These are phyloP conservation scores for Polyploca ridens DNA, from an alignment of 2,888 invertebrate genomes.

Conservation along the genomic window DNA sequence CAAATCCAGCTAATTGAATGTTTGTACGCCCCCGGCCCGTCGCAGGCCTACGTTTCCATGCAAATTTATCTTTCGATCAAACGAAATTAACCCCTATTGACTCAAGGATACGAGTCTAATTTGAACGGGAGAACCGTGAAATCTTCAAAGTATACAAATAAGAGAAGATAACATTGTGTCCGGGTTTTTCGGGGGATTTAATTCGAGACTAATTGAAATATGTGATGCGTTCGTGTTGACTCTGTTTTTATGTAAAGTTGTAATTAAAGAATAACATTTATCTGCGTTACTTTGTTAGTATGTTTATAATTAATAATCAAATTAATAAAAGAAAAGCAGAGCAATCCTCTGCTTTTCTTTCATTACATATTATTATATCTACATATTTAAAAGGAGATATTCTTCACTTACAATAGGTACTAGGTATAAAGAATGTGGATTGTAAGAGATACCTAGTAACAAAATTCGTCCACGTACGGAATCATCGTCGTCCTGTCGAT, in stretches of 20 bases:
- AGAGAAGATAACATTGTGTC: constrained; percentile 6
- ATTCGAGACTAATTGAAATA: constrained; percentile 10
- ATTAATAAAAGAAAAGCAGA: not conserved
- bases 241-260: not conserved
- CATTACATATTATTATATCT: too few relatives aligned
- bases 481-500: not conserved
- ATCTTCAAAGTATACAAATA: constrained; percentile 9
- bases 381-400: too few relatives aligned
- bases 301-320: not conserved
- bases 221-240: constrained; percentile 7
- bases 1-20: constrained; percentile 13
- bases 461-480: too few relatives aligned
- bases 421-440: not conserved
- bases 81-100: constrained; percentile 9
- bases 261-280: not conserved
- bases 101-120: not conserved
- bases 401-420: too few relatives aligned
- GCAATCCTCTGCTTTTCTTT: too few relatives aligned
- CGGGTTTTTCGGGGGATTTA: not conserved
- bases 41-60: constrained; percentile 7
- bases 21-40: constrained; percentile 13
- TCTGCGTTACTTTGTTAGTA: not conserved
- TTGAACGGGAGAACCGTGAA: constrained; percentile 1
- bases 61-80: constrained; percentile 11
- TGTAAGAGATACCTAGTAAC: too few relatives aligned